These are phyloP conservation scores for Akabosia matsudoensis DNA, from an alignment of 1,140 invertebrate genomes.

Conservation along the genomic window DNA sequence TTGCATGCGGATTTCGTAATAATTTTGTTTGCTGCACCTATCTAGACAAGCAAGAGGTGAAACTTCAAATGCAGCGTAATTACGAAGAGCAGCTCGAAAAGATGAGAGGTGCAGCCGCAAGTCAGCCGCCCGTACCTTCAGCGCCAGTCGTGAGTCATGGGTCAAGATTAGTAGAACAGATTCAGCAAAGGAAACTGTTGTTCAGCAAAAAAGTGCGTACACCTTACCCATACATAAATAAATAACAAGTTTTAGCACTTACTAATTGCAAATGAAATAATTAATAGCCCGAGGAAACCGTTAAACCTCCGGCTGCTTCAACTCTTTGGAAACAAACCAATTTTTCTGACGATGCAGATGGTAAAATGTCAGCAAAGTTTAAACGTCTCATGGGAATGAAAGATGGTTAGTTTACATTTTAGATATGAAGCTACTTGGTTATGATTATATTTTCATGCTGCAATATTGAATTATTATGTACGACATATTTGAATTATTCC, in stretches of 20 bases:
- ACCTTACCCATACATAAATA: slow-evolving; percentile 2
- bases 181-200: slow-evolving; percentile 82
- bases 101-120: slow-evolving; percentile 22
- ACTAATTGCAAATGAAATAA: slow-evolving; percentile 17
- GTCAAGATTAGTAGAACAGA: slow-evolving; percentile 79
- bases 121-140: background rate
- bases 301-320: slow-evolving; percentile 47
- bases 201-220: slow-evolving; percentile 70
- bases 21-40: background rate
- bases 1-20: no score
- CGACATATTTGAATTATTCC: background rate
- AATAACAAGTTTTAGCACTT: background rate
- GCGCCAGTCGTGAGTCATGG: slow-evolving; percentile 50
- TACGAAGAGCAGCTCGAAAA: slow-evolving; percentile 38
- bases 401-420: slow-evolving; percentile 52
- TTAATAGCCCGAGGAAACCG: slow-evolving; percentile 23
- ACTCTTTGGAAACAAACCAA: slow-evolving; percentile 75
- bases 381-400: slow-evolving; percentile 93
- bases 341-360: slow-evolving; percentile 83
- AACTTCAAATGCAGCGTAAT: slow-evolving; percentile 31
- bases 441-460: no score
- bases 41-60: slow-evolving; percentile 33
- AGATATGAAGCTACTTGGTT: no score
- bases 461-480: background rate
- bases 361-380: slow-evolving; percentile 89